Evolutionary conservation across 2,888 invertebrate genomes (phyloP).

Genomic region (Tetrapedia diversipes): DNA sequence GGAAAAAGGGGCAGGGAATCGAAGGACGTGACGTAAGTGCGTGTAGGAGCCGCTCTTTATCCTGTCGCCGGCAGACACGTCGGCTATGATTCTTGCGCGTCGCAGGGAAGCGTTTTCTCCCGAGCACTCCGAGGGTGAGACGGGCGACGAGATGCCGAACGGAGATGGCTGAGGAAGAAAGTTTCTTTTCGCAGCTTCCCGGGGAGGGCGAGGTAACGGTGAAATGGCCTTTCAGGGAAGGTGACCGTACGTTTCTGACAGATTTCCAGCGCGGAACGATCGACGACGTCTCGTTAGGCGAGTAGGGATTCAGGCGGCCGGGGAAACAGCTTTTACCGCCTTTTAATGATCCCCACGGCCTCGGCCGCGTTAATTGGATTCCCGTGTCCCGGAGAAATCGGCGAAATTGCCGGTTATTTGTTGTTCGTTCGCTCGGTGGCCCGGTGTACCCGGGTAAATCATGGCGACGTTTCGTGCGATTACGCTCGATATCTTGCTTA

Average conservation of each 20-base stretch:
- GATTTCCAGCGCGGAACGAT: conserved; percentile 8
- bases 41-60: conserved; percentile 78
- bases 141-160: not conserved
- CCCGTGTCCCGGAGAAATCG: conserved; percentile 39
- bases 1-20: conserved; percentile 42
- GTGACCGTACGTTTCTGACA: conserved; percentile 53
- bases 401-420: conserved; percentile 33
- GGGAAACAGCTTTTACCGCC: conserved; percentile 12
- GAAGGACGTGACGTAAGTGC: conserved; percentile 78
- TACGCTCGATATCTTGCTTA: conserved; percentile 31
- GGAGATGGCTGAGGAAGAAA: conserved; percentile 8
- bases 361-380: conserved; percentile 44
- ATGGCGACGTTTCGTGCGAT: conserved; percentile 13
- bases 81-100: conserved; percentile 66
- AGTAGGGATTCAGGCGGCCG: conserved; percentile 6
- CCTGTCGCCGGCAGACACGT: conserved; percentile 76
- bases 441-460: conserved; percentile 32
- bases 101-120: conserved; percentile 36
- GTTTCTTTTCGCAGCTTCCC: conserved; percentile 20
- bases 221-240: conserved; percentile 18
- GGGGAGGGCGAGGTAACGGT: not conserved
- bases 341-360: conserved; percentile 31
- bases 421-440: not conserved
- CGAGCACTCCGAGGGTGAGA: conserved; percentile 42
- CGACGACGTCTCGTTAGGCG: conserved; percentile 41